Base-by-base conservation (phyloP, 2,888 invertebrate species). In the Julus scanicus region DNA sequence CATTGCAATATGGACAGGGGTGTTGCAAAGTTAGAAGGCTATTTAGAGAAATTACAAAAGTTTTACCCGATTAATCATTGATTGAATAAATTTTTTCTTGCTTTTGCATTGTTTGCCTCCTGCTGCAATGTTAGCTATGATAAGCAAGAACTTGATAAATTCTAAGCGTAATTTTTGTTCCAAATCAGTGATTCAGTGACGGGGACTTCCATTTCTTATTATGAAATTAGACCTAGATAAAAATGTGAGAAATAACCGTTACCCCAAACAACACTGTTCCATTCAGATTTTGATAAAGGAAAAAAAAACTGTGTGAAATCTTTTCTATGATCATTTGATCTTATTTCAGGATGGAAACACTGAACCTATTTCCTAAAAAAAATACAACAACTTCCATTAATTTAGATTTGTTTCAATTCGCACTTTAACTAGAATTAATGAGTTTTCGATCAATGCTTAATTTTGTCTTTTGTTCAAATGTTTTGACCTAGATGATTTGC, bases 141-240 rank as follows among this genome's bases (percentile, higher is more conserved):
- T 63, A 63, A 63, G 63, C 63, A 15, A 63, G 63, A 63, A 63
- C n/a, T n/a, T n/a, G 63, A n/a, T 63, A 17, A 63, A 63, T 63
- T 63, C n/a, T 6, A 63, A 63, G 63, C n/a, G 17, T 8, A 13
- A 8, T 53, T n/a, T 63, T n/a, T 63, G 63, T 63, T 63, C 63
- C 63, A 63, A 63, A 63, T 63, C 63, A 63, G 63, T 63, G 63
- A 17, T 63, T 63, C n/a, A 63, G 63, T 63, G 63, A 63, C 63
- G 63, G 63, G 63, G n/a, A 63, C 63, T 63, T 63, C n/a, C 63
- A 63, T 63, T 63, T 17, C 63, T 63, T 63, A 63, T 63, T 63
- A 63, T 63, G 63, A 63, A 63, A n/a, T n/a, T 8, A 63, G 63
- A 63, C 63, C 63, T 63, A 63, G 5, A 44, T 44, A 44, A n/a